phyloP scores from a whole-genome alignment of 1,140 invertebrate genomes.

The Drosophila hydei region DNA sequence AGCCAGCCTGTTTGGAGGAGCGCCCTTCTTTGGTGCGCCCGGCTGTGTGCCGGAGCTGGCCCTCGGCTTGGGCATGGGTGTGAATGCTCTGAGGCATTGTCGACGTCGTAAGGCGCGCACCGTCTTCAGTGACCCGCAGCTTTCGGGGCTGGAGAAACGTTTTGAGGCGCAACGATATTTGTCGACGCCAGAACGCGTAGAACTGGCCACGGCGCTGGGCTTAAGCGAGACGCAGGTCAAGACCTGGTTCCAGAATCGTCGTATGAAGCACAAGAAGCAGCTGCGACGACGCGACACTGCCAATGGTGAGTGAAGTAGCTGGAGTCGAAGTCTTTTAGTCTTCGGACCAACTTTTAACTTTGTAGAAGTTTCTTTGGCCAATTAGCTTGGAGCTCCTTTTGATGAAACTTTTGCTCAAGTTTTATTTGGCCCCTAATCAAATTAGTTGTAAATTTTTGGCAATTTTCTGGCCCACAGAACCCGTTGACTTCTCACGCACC shows the following conservation, averaged over 20 bases:
- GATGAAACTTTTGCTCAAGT: constrained; percentile 61
- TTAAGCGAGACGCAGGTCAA: constrained; percentile 99
- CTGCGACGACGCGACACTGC: constrained; percentile 85
- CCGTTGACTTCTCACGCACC: constrained; percentile 83
- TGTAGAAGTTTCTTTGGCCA: constrained; percentile 39
- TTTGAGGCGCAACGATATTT: constrained; percentile 98
- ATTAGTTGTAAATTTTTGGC: constrained; percentile 62
- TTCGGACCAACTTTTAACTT: constrained; percentile 32
- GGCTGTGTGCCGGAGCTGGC: constrained; percentile 84
- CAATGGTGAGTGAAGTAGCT: constrained; percentile 66
- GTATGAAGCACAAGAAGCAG: constrained; percentile 99
- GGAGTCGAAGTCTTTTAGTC: background rate
- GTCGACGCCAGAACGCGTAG: constrained; percentile 97
- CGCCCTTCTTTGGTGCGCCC: constrained; percentile 84
- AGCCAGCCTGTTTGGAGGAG: constrained; percentile 80
- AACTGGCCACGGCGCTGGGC: constrained; percentile 95
- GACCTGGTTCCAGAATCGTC: constrained; percentile 98
- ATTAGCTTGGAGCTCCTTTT: constrained; percentile 54
- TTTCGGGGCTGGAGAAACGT: constrained; percentile 96
- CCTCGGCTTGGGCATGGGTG: constrained; percentile 86
- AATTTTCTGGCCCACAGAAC: constrained; percentile 65
- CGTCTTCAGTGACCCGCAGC: constrained; percentile 98
- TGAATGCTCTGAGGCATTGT: constrained; percentile 93
- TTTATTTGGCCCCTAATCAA: constrained; percentile 58
- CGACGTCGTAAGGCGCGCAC: constrained; percentile 96